Percentiles rank a stretch among this genome's conserved stretches.
These are phyloP conservation scores for Lutraria lutraria DNA, from an alignment of 2,888 invertebrate species.

Conservation along the genomic window DNA sequence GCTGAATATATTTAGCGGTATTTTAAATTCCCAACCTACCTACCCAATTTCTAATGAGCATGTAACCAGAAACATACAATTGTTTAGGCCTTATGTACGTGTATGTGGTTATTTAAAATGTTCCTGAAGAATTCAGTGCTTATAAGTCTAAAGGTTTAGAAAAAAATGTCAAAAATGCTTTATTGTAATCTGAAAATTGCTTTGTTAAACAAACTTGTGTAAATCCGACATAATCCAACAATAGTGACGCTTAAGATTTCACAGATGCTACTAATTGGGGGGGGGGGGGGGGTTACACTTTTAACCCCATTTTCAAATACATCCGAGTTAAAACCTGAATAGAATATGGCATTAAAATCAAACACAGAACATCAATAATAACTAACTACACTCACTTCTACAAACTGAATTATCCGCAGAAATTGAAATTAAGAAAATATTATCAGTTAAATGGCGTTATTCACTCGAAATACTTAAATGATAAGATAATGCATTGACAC, in stretches of 20 bases:
- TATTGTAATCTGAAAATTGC: slow-evolving; percentile 30
- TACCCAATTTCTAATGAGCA: no score
- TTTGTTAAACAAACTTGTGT: slow-evolving; percentile 33
- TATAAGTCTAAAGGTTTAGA: background rate
- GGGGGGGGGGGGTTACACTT: background rate
- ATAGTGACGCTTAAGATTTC: slow-evolving; percentile 13
- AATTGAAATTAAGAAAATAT: no score
- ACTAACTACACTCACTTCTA: no score
- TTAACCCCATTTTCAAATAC: slow-evolving; percentile 1
- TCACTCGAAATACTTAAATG: background rate
- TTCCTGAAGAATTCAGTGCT: no score
- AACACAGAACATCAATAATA: no score
- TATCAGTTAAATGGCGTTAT: no score
- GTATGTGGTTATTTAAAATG: background rate
- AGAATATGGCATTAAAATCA: background rate
- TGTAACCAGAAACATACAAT: no score
- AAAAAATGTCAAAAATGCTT: background rate
- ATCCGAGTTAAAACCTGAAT: background rate
- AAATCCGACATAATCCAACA: slow-evolving; percentile 16
- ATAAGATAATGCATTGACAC: background rate
- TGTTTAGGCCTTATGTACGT: no score
- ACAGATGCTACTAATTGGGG: slow-evolving; percentile 28
- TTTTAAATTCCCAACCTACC: no score
- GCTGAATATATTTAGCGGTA: no score
- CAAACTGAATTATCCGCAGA: no score